phyloP scores from a whole-genome alignment of 92 coral and sea anemone species.

The Plumapathes pennacea region DNA sequence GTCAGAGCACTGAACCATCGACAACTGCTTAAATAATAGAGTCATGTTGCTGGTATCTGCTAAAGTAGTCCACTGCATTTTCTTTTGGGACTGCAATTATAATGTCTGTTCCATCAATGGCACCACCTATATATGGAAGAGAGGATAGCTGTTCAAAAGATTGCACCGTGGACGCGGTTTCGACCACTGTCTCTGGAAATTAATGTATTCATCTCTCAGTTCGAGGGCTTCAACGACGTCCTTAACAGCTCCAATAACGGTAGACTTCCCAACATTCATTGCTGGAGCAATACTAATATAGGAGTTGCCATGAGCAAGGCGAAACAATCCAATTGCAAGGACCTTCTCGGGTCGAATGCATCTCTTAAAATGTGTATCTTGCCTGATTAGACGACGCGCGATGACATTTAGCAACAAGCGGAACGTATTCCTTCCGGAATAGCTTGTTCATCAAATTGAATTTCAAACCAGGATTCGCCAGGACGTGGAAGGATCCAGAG shows the following conservation, averaged over 20 bases:
- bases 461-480: constrained; percentile 45
- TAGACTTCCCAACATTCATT: constrained; percentile 32
- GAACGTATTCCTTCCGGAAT: constrained; percentile 45
- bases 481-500: constrained; percentile 39
- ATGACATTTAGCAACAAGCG: constrained; percentile 43
- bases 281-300: constrained; percentile 29
- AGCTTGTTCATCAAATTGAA: constrained; percentile 41
- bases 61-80: constrained; percentile 45
- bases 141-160: too few species aligned
- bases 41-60: constrained; percentile 35
- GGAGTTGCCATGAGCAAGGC: constrained; percentile 48
- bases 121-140: constrained; percentile 45
- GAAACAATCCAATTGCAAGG: constrained; percentile 44
- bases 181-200: constrained; percentile 51
- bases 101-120: constrained; percentile 42
- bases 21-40: too few species aligned
- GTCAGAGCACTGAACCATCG: constrained; percentile 22
- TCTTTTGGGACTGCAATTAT: constrained; percentile 21
- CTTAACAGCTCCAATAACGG: constrained; percentile 48
- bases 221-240: constrained; percentile 48
- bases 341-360: constrained; percentile 44
- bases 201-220: constrained; percentile 39
- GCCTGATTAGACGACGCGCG: constrained; percentile 39
- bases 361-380: constrained; percentile 30
- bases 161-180: constrained; percentile 45